Evolutionary conservation across 1,140 invertebrate genomes (phyloP), one percentile per base, ranked within the genome.

Genomic region (Drosophila setifemur): DNA sequence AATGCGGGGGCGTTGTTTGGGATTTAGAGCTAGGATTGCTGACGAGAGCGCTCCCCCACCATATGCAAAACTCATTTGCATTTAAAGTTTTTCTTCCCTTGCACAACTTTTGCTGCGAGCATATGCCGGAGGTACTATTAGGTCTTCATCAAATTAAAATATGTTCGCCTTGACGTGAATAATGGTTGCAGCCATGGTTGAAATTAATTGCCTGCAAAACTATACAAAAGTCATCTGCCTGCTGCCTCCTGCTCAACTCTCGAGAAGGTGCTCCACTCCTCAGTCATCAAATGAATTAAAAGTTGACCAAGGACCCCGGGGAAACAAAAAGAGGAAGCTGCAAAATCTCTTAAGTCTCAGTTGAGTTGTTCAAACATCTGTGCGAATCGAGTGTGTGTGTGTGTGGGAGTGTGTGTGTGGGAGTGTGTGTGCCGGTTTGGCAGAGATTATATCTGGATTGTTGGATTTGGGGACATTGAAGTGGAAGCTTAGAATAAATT

Each of bases 141-240:
- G 68, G 55, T 63, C 69, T 72, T 64, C 55, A 61, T 72, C 69
- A 73, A 55, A 74, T 83, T 74, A 55, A 54, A 77, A 63, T 66
- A 66, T 66, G 61, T 64, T 39, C 42, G 31, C 43, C 33, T 48
- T 28, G 61, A 64, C 25, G 58, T 49, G 58, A 66, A 40, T 64
- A 64, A 64, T 64, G 61, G 42, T 26, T 26, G 6, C 25, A 23
- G 73, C 52, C 50, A 66, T 71, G 55, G 54, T 37, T 67, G 26
- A 71, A 83, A 85, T 85, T 79, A 83, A 85, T 83, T 83, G 79
- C 79, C 69, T 79, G 79, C 50, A 74, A 74, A 75, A 78, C 79
- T 74, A 45, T 39, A 72, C 53, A 43, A 63, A 73, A 39, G 45
- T 42, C 66, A 33, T 37, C 39, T 44, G 6, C 9, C 21, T 33